These are phyloP conservation scores for Hippasteria phrygiana DNA, from an alignment of 53 echinoderm and acorn worm species.

Conservation along the genomic window DNA sequence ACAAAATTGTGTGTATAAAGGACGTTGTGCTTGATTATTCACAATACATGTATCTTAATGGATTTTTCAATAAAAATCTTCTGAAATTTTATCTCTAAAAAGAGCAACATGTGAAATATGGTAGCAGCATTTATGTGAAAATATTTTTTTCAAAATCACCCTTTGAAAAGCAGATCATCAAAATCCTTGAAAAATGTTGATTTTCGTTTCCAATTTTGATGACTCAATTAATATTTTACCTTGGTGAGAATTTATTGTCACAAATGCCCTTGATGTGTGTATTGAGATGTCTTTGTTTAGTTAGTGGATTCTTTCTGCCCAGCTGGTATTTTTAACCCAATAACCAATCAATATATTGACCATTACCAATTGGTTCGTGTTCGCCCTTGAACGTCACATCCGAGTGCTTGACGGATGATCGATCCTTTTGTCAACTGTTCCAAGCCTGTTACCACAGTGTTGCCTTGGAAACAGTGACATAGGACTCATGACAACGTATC, in stretches of 20 bases:
- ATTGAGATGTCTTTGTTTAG: neutral
- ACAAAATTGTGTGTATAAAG: no score
- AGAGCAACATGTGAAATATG: no score
- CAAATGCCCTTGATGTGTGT: neutral
- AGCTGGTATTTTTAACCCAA: neutral
- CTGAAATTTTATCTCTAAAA: no score
- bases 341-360: neutral
- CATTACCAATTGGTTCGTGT: neutral
- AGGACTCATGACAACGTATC: neutral
- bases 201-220: no score
- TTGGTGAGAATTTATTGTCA: neutral
- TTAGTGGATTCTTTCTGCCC: neutral
- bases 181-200: no score
- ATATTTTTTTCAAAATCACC: no score
- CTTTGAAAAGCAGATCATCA: no score
- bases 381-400: neutral
- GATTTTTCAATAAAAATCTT: no score
- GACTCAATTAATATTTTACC: no score
- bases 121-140: no score
- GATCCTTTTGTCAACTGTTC: neutral
- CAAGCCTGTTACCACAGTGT: neutral
- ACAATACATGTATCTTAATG: no score
- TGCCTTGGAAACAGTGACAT: conserved; percentile 6
- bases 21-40: no score
- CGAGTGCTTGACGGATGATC: neutral